Evolutionary conservation across 2,888 invertebrate genomes (phyloP).

Genomic region (Dioctria linearis): DNA sequence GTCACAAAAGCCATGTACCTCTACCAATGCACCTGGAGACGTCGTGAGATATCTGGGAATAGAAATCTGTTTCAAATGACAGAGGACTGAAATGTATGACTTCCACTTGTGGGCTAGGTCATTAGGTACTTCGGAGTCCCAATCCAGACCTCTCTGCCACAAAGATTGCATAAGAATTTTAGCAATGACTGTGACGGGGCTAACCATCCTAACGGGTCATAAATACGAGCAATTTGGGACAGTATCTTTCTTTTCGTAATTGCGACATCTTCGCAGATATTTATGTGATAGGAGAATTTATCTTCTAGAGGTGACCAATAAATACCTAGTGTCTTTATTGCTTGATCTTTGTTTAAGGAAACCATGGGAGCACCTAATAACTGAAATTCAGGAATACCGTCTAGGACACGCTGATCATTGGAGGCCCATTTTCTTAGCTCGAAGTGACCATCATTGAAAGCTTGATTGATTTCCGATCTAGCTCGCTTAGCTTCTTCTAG

Average conservation of each 20-base stretch:
- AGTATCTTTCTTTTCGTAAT: no score
- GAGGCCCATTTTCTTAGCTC: neutral
- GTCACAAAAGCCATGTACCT: slow-evolving; percentile 34
- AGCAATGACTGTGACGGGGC: neutral
- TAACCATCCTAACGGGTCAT: neutral
- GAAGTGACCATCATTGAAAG: neutral
- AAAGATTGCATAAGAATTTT: neutral
- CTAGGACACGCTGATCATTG: neutral
- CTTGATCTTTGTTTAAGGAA: no score
- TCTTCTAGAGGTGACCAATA: no score
- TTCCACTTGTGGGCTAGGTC: neutral
- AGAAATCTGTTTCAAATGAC: neutral
- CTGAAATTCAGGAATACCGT: neutral
- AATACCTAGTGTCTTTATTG: no score
- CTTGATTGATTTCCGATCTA: neutral
- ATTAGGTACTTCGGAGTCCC: slow-evolving; percentile 17
- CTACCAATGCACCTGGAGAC: neutral
- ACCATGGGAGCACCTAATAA: neutral
- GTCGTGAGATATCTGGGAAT: slow-evolving; percentile 5
- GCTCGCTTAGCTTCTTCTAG: neutral
- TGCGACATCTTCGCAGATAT: no score
- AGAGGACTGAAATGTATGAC: neutral
- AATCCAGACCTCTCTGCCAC: neutral
- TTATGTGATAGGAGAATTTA: no score
- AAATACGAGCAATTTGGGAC: neutral